Evolutionary conservation across 2,113 vertebrate species (phyloP), one percentile per base, ranked within the genome.

Genomic region (Poecile atricapillus): DNA sequence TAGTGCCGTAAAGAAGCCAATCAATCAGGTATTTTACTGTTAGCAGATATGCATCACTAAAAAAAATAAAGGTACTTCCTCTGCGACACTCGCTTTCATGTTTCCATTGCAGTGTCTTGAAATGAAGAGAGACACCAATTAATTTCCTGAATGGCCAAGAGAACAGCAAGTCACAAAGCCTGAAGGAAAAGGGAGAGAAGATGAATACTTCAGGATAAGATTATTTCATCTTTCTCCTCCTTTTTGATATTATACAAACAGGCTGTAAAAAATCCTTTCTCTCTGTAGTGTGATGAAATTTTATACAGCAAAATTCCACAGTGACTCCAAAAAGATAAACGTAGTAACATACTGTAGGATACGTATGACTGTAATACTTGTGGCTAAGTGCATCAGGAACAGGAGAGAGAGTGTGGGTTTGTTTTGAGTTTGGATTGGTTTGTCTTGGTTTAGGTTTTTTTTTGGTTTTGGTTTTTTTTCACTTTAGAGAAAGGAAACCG

Each of bases 1-100:
- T 28, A 62, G 10, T 23, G 11, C 3, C 3, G 7, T 21, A 35
- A 84, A 69, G 22, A 80, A 64, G 43, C 15, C 35, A 52, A 39
- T 37, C 53, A 84, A 47, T 7, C 49, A 55, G 39, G 6, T 69
- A 43, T 52, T 79, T 80, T 55, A 79, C 52, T 68, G 35, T 47
- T 52, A 68, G 33, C 7, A 83, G 33, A 88, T 53, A 6, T 49
- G 28, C 37, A 90, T 37, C 14, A 52, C n/a, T 53, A 64, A 55
- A 60, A 88, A 39, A 65, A 52, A 46, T 7, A 47, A 3, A 92
- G 41, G 33, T 20, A 65, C 17, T 75, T 78, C 23, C 50, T 86
- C 37, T 84, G 41, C 10, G n/a, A 74, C 2, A 2, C 39, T 67
- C 0, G 0, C 43, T 70, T 87, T 18, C 0, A 0, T 43, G 63